phyloP scores from a whole-genome alignment of 2,113 vertebrate genomes.

The Seriola rivoliana region DNA sequence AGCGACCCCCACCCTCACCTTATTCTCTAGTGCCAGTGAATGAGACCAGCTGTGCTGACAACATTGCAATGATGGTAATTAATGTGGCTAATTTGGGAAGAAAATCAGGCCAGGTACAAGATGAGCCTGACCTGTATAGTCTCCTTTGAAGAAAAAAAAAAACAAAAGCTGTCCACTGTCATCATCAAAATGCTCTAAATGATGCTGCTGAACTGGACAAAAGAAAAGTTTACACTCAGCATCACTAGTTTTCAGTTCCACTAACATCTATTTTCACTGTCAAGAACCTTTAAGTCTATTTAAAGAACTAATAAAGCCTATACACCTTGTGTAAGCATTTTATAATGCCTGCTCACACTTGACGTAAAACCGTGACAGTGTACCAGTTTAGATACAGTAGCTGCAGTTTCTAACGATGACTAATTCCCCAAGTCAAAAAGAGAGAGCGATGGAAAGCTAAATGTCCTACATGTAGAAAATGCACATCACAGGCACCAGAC shows the following conservation, averaged over 20 bases:
- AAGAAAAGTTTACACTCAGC: slow-evolving; percentile 34
- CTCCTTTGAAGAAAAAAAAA: not conserved
- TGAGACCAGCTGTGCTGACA: slow-evolving; percentile 40
- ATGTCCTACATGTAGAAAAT: slow-evolving; percentile 3
- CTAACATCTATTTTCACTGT: slow-evolving; percentile 39
- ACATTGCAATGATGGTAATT: slow-evolving; percentile 35
- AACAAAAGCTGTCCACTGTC: not conserved
- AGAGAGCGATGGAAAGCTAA: slow-evolving; percentile 13
- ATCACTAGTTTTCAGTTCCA: slow-evolving; percentile 43
- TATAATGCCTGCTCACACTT: slow-evolving; percentile 40
- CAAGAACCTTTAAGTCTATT: slow-evolving; percentile 37
- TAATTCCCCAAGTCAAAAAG: slow-evolving; percentile 5
- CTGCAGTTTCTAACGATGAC: not conserved
- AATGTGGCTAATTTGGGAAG: slow-evolving; percentile 31
- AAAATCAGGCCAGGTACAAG: slow-evolving; percentile 50
- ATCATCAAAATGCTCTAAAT: slow-evolving; percentile 12
- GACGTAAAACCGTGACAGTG: slow-evolving; percentile 1
- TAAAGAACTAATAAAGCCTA: slow-evolving; percentile 34
- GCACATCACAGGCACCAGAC: not conserved
- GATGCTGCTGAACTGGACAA: slow-evolving; percentile 22
- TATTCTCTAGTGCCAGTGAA: slow-evolving; percentile 8
- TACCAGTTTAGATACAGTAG: not conserved
- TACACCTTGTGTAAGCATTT: slow-evolving; percentile 32
- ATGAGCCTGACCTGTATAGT: slow-evolving; percentile 28
- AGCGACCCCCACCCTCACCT: not conserved